These are phyloP conservation scores for Creontiades dilutus DNA, from an alignment of 2,888 invertebrate genomes.

Conservation along the genomic window DNA sequence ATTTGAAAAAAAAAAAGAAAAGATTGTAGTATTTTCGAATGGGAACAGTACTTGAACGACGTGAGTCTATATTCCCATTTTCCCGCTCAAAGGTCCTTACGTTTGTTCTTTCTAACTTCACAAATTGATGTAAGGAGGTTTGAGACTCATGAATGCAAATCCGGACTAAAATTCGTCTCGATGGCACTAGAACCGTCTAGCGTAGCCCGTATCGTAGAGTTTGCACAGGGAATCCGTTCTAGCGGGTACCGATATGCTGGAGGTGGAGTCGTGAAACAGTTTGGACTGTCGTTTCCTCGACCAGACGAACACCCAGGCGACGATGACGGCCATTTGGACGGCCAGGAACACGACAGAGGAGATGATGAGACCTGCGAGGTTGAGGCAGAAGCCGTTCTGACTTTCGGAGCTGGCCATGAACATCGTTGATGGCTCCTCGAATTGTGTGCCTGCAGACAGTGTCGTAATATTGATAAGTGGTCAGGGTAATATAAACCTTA, in stretches of 20 bases:
- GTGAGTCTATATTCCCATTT: background rate
- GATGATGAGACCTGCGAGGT: constrained; percentile 89
- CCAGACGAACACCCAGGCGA: constrained; percentile 93
- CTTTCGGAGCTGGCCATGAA: constrained; percentile 74
- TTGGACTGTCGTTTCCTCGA: constrained; percentile 79
- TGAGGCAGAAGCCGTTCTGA: constrained; percentile 82
- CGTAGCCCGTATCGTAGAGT: constrained; percentile 92
- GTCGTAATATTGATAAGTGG: background rate
- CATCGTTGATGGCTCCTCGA: constrained; percentile 77
- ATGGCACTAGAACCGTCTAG: constrained; percentile 80
- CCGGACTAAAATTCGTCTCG: constrained; percentile 52
- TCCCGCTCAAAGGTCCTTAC: background rate
- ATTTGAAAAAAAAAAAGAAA: too few relatives aligned
- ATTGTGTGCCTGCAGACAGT: constrained; percentile 67
- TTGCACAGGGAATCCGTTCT: constrained; percentile 90
- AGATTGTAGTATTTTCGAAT: background rate
- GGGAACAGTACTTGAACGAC: background rate
- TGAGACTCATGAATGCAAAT: background rate
- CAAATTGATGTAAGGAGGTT: background rate
- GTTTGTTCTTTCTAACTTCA: background rate
- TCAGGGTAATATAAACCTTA: too few relatives aligned
- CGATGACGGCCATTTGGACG: constrained; percentile 91
- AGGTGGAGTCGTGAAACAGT: constrained; percentile 81
- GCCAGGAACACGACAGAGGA: constrained; percentile 92
- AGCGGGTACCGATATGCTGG: constrained; percentile 83